These are phyloP conservation scores for Drosophila kuntzei DNA, from an alignment of 2,888 invertebrate genomes.

Conservation along the genomic window DNA sequence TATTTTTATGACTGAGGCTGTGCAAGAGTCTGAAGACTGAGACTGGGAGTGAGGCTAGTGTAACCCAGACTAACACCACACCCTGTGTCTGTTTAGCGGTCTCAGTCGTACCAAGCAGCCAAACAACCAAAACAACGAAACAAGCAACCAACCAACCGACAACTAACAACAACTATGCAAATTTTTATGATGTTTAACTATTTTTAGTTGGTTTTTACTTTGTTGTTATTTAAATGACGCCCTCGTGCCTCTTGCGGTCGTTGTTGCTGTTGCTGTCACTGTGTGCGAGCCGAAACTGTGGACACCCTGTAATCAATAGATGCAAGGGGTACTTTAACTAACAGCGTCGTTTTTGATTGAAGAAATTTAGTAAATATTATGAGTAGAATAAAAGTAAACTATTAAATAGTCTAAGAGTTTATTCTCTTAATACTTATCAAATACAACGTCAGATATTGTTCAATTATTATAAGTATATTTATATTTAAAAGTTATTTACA, in stretches of 20 bases:
- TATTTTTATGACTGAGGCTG: slow-evolving; percentile 69
- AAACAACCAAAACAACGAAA: slow-evolving; percentile 55
- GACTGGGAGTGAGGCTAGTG: slow-evolving; percentile 9
- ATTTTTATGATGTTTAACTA: slow-evolving; percentile 78
- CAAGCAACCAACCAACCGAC: slow-evolving; percentile 57
- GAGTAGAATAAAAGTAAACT: background rate
- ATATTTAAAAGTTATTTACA: background rate
- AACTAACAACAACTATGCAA: slow-evolving; percentile 80
- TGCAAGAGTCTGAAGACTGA: slow-evolving; percentile 21
- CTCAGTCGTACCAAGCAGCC: slow-evolving; percentile 1
- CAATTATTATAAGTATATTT: background rate
- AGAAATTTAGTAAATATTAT: background rate
- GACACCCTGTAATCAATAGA: slow-evolving; percentile 28
- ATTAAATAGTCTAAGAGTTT: background rate
- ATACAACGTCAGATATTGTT: background rate
- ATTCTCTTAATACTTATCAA: too few species aligned
- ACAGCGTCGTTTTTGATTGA: background rate
- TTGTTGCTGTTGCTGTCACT: background rate
- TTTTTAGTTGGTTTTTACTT: slow-evolving; percentile 74
- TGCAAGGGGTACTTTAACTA: background rate
- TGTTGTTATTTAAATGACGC: slow-evolving; percentile 80
- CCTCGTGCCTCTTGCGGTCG: slow-evolving; percentile 51
- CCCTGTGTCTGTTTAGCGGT: slow-evolving; percentile 42
- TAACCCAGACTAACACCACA: slow-evolving; percentile 41
- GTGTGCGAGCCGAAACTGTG: slow-evolving; percentile 39